Base-by-base conservation (phyloP, 1,140 invertebrate species). In the Hylyphantes graminicola region DNA sequence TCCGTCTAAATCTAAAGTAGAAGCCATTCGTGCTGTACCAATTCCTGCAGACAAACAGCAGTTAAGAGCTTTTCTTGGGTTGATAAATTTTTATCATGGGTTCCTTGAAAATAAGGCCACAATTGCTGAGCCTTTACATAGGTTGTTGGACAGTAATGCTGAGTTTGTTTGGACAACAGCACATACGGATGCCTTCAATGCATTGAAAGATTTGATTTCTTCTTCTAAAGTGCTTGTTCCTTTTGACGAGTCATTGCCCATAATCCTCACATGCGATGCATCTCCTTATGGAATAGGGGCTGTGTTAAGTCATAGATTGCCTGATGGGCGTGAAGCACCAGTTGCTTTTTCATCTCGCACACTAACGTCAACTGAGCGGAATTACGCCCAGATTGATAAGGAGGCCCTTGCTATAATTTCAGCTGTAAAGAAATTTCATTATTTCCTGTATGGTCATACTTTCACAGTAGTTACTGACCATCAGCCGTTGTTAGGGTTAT, bases 381-480 rank as follows among this genome's bases (percentile, higher is more conserved):
- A 90, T n/a, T 93, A 92, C 86, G 87, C 88, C 17, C 90, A 92
- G 83, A 87, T 92, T 8, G 91, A 93, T 51, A 91, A 90, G 87
- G 92, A 93, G 87, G 91, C 89, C 0, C 87, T 91, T 12, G 88
- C 89, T 6, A 89, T 92, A 53, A 85, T 91, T 59, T 61, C 57
- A 17, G 57, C 57, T 61, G 17, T 89, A 86, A 86, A 87, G 53
- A 88, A 90, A 67, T 79, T 88, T 70, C 88, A 89, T 77, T 85
- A 79, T 17, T 35, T 19, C 13, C 9, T n/a, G 48, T 51, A 85
- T 48, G 87, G 80, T 54, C 86, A 87, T 77, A 86, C 81, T 8
- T 85, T 90, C 67, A 35, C 35, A 35, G 35, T 35, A 35, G 5
- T 35, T 35, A 35, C 35, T 35, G 35, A 35, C 5, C 35, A 35